Evolutionary conservation across 1,140 invertebrate species (phyloP).

Genomic region (Aleiodes sp.): DNA sequence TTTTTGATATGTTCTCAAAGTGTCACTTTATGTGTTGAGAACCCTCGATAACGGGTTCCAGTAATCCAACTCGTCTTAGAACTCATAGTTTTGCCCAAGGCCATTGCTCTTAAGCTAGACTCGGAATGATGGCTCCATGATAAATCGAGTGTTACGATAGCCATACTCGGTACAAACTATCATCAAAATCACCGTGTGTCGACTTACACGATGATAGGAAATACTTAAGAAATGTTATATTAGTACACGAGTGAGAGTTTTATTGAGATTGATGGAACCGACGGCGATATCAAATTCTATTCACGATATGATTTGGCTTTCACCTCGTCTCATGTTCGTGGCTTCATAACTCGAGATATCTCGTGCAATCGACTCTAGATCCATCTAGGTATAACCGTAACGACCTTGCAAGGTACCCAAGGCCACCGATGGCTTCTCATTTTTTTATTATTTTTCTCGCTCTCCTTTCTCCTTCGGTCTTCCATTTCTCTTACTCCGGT

Average conservation of each 20-base stretch:
- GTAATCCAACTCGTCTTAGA: slow-evolving; percentile 18
- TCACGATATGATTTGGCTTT: background rate
- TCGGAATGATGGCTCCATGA: slow-evolving; percentile 1
- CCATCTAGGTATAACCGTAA: slow-evolving; percentile 40
- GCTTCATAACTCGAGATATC: slow-evolving; percentile 2
- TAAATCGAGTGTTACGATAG: slow-evolving; percentile 13
- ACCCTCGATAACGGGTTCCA: slow-evolving; percentile 20
- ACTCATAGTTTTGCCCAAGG: slow-evolving; percentile 12
- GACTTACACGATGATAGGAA: background rate
- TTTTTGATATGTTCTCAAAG: background rate
- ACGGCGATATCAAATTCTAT: background rate
- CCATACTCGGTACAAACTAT: background rate
- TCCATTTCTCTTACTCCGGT: background rate
- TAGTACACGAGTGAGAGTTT: background rate
- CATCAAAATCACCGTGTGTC: background rate
- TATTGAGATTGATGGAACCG: background rate
- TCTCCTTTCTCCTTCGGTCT: slow-evolving; percentile 3
- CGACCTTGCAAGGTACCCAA: slow-evolving; percentile 53
- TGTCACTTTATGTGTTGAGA: slow-evolving; percentile 18
- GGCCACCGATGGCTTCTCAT: slow-evolving; percentile 39
- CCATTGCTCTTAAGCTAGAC: slow-evolving; percentile 6
- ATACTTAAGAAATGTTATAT: background rate
- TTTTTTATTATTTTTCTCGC: slow-evolving; percentile 23
- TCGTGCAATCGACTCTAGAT: slow-evolving; percentile 32
- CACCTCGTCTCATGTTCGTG: background rate